Evolutionary conservation across 1,140 invertebrate species (phyloP).

Genomic region (Scaptomyza graminum): DNA sequence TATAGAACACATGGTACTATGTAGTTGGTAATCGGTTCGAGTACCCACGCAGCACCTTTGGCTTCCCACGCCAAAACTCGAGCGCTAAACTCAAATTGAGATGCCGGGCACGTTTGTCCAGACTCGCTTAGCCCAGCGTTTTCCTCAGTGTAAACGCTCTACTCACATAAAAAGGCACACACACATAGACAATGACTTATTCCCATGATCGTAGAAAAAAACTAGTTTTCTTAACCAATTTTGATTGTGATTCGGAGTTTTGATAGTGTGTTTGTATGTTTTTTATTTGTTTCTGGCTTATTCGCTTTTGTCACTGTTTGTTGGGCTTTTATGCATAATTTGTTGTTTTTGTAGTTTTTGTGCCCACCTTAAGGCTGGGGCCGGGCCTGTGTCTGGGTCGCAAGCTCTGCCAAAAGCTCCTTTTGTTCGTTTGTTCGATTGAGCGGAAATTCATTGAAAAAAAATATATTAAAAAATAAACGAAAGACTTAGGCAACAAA

Average conservation of each 20-base stretch:
- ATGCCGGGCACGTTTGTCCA: constrained; percentile 64
- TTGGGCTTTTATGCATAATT: constrained; percentile 57
- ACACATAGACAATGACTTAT: constrained; percentile 35
- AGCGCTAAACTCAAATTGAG: constrained; percentile 47
- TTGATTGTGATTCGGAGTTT: constrained; percentile 71
- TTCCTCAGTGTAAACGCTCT: constrained; percentile 61
- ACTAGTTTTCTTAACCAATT: constrained; percentile 77
- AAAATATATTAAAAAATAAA: constrained; percentile 62
- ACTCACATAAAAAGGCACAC: constrained; percentile 9
- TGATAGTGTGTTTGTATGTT: constrained; percentile 44
- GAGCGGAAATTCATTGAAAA: constrained; percentile 78
- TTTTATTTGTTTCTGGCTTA: constrained; percentile 48
- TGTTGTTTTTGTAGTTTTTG: constrained; percentile 49
- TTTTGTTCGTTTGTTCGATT: constrained; percentile 35
- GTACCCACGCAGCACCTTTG: constrained; percentile 53
- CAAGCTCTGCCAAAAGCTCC: constrained; percentile 31
- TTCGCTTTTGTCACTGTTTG: constrained; percentile 32
- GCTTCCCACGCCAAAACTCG: constrained; percentile 59
- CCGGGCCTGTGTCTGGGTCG: constrained; percentile 21
- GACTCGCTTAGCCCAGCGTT: constrained; percentile 45
- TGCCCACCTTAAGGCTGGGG: constrained; percentile 42
- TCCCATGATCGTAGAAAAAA: constrained; percentile 55
- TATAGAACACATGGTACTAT: constrained; percentile 13
- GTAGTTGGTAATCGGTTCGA: constrained; percentile 29
- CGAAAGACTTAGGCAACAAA: constrained; percentile 80